Evolutionary conservation across 1,140 invertebrate genomes (phyloP).

Genomic region (Drosophila sechellia): DNA sequence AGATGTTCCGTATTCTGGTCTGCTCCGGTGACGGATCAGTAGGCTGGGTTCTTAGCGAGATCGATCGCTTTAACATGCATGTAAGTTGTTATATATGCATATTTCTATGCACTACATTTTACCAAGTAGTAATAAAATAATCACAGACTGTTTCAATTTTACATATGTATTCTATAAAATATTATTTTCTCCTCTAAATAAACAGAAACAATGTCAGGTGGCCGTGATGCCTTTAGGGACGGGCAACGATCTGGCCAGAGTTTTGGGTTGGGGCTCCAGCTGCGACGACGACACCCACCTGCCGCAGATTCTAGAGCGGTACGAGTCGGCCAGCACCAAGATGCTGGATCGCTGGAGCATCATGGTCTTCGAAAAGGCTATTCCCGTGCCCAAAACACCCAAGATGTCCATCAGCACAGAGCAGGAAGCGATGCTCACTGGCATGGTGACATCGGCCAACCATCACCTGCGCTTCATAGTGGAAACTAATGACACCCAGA

Average conservation of each 20-base stretch:
- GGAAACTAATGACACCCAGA: slow-evolving; percentile 92
- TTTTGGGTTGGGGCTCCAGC: slow-evolving; percentile 97
- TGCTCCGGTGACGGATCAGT: slow-evolving; percentile 97
- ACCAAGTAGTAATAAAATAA: neutral
- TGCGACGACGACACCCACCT: slow-evolving; percentile 98
- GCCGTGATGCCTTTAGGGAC: slow-evolving; percentile 97
- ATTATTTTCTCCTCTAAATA: neutral
- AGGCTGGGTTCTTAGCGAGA: slow-evolving; percentile 97
- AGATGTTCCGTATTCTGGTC: slow-evolving; percentile 95
- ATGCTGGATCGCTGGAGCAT: slow-evolving; percentile 98
- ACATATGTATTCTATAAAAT: neutral
- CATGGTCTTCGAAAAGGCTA: slow-evolving; percentile 93
- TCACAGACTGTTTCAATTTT: too few relatives aligned
- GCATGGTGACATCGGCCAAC: slow-evolving; percentile 93
- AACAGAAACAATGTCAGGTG: slow-evolving; percentile 94
- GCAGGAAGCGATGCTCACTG: slow-evolving; percentile 86
- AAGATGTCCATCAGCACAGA: slow-evolving; percentile 86
- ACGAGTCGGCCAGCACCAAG: slow-evolving; percentile 97
- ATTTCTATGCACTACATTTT: neutral
- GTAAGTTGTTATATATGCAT: slow-evolving; percentile 86
- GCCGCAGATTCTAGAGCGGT: slow-evolving; percentile 95
- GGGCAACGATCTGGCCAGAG: slow-evolving; percentile 97
- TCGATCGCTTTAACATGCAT: slow-evolving; percentile 96
- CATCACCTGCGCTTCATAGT: slow-evolving; percentile 94
- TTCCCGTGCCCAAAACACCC: slow-evolving; percentile 86